Base-by-base conservation (phyloP, 2,113 vertebrate genomes). In the Podarcis cretensis region DNA sequence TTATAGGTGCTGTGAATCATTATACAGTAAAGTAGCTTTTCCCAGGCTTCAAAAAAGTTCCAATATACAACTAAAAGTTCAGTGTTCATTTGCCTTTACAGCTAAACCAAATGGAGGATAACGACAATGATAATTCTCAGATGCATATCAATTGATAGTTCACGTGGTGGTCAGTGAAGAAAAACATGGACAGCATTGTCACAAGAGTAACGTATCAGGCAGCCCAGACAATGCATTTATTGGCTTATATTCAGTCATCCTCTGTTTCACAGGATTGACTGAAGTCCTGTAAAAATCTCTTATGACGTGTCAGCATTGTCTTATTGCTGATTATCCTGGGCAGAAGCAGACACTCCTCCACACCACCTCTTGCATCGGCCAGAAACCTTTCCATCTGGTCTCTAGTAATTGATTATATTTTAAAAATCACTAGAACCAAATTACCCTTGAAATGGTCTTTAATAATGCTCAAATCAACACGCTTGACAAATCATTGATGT, bases 361-460 rank as follows among this genome's bases (percentile, higher is more conserved):
- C 84, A 90, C 89, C 68, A 92, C 87, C 90, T 85, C 90, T 90
- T 93, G 73, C 86, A 83, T 66, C 75, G 85, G 73, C 86, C 84
- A 74, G 85, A 92, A 83, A 88, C 85, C 77, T 89, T 84, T 93
- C 7, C 1, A 54, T 84, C 90, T 94, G 88, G 57, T 86, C 84
- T 85, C 84, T 85, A 75, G 90, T 68, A 92, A 96, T 95, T 94
- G 94, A 95, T 89, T 87, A 54, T 59, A 96, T 90, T 91, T 93
- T 84, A 91, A 93, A 94, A 94, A 94, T 95, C 94, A 91, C 93
- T 96, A 92, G 87, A 86, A 95, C 82, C 91, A 95, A 95, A 96
- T 96, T 95, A 94, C 88, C 93, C 96, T 96, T 95, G 94, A 95
- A 96, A 96, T 90, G 87, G 59, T 91, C 89, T 91, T 93, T 96